These are phyloP conservation scores for Peromyscus melanophrys DNA, from an alignment of 2,797 vertebrate genomes.

Conservation along the genomic window DNA sequence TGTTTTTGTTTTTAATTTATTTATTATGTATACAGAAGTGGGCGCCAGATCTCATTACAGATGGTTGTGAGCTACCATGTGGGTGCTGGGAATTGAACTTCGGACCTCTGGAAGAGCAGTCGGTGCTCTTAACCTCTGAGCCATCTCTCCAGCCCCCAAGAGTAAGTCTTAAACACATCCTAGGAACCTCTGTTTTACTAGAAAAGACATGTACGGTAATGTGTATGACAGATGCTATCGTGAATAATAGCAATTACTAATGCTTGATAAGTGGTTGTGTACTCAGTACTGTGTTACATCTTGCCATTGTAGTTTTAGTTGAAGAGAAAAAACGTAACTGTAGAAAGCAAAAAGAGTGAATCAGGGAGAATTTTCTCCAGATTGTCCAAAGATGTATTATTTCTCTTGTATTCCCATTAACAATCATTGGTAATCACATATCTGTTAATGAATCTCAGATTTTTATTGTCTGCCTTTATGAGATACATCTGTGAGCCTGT, in stretches of 20 bases:
- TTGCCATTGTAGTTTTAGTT: constrained; percentile 50
- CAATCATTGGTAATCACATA: neutral
- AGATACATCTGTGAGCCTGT: constrained; percentile 11
- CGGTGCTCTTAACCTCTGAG: too few species aligned
- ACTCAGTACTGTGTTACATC: neutral
- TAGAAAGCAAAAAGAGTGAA: neutral
- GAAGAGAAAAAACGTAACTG: neutral
- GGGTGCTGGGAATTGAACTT: too few species aligned
- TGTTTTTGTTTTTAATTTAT: too few species aligned
- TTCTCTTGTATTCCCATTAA: neutral
- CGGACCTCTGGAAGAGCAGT: too few species aligned
- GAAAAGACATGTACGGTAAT: neutral
- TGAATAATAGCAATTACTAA: neutral
- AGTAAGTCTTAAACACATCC: constrained; percentile 84
- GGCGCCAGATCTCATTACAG: too few species aligned
- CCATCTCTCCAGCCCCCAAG: constrained; percentile 21
- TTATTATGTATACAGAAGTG: too few species aligned
- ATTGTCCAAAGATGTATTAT: constrained; percentile 19
- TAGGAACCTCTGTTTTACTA: neutral
- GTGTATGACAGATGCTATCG: neutral
- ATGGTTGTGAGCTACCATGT: too few species aligned
- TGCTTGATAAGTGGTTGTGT: constrained; percentile 4
- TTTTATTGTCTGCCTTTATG: constrained; percentile 17
- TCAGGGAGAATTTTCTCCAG: constrained; percentile 4
- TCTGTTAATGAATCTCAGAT: neutral